A percentile compares a stretch with the other conserved stretches of the same genome.
Evolutionary conservation across 1,140 invertebrate species (phyloP).

Genomic region (Bombyx mandarina): DNA sequence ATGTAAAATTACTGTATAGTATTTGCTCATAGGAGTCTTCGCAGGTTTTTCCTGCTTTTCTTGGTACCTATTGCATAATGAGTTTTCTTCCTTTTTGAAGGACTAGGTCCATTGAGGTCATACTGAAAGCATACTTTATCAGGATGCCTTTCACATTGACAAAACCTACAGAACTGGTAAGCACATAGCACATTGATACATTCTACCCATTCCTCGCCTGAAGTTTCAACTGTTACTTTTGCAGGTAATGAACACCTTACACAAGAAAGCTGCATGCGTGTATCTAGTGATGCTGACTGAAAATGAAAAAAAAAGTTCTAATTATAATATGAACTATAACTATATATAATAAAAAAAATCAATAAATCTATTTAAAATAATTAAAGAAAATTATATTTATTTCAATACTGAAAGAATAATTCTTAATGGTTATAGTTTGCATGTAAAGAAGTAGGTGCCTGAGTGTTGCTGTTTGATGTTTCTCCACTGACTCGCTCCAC

Average conservation of each 20-base stretch:
- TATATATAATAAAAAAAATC: no score
- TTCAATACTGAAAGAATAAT: conserved; percentile 3
- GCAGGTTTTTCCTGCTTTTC: conserved; percentile 59
- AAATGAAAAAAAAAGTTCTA: conserved; percentile 19
- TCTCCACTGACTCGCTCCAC: no score
- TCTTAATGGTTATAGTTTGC: no score
- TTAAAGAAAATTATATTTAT: no score
- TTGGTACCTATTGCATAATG: conserved; percentile 43
- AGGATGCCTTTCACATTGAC: conserved; percentile 47
- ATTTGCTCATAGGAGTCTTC: conserved; percentile 39
- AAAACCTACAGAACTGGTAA: conserved; percentile 55
- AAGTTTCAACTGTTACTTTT: conserved; percentile 44
- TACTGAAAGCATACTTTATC: conserved; percentile 48
- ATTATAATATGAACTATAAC: no score
- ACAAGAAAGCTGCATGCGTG: conserved; percentile 47
- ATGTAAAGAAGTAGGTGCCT: no score
- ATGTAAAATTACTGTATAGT: conserved; percentile 5
- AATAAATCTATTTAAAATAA: no score
- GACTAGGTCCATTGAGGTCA: conserved; percentile 60
- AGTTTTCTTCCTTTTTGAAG: conserved; percentile 59
- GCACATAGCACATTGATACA: conserved; percentile 48
- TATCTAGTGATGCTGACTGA: conserved; percentile 51
- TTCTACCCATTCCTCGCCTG: conserved; percentile 57
- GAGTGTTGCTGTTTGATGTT: no score
- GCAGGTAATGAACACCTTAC: conserved; percentile 51